phyloP scores from a whole-genome alignment of 2,888 invertebrate species.

The Rotaria sp. region DNA sequence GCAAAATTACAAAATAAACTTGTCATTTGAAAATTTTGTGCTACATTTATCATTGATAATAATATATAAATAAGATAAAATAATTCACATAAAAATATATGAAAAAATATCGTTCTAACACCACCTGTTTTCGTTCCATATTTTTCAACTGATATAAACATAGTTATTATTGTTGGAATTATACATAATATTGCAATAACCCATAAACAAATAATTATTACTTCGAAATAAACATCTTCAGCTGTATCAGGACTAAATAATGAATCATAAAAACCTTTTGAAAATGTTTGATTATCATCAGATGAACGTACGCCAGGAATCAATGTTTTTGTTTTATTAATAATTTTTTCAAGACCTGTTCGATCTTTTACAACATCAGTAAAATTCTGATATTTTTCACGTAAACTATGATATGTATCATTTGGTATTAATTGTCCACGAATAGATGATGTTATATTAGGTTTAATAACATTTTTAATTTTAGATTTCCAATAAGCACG shows the following conservation, averaged over 20 bases:
- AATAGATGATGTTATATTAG: background rate
- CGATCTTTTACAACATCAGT: background rate
- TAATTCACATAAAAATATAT: slow-evolving; percentile 24
- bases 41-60: background rate
- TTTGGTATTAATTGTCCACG: background rate
- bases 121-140: background rate
- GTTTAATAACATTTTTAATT: background rate
- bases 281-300: background rate
- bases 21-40: background rate
- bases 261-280: slow-evolving; percentile 26
- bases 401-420: background rate
- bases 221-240: background rate
- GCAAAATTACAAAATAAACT: background rate
- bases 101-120: slow-evolving; percentile 15
- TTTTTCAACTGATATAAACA: background rate
- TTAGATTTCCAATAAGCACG: background rate
- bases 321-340: background rate
- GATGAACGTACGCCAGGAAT: background rate
- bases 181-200: background rate
- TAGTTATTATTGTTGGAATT: background rate
- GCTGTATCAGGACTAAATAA: background rate
- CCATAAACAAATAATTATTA: background rate
- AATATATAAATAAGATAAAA: background rate
- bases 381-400: background rate
- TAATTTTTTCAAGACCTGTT: background rate